phyloP scores from a whole-genome alignment of 2,113 vertebrate genomes.

The Crotalus tigris region DNA sequence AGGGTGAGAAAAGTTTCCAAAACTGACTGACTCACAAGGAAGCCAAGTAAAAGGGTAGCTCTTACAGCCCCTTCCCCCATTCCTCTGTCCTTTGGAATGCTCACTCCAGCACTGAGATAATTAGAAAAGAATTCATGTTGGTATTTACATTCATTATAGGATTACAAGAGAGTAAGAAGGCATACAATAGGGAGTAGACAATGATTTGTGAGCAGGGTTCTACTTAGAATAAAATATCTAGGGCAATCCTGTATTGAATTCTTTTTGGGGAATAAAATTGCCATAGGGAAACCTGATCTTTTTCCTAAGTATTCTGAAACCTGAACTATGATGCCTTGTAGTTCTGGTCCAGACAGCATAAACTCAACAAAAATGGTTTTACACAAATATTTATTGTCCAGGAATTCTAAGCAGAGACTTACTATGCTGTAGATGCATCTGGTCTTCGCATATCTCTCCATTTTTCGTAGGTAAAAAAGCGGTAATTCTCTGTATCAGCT shows the following conservation, averaged over 20 bases:
- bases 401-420: too few species aligned
- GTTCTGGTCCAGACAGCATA: too few species aligned
- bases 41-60: background rate
- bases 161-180: background rate
- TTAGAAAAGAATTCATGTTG: background rate
- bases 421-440: too few species aligned
- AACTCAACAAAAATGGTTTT: too few species aligned
- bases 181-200: background rate
- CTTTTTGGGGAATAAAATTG: background rate
- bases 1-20: background rate
- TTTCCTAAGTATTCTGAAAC: background rate
- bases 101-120: background rate
- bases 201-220: background rate
- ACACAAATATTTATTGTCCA: too few species aligned
- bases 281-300: background rate
- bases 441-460: too few species aligned
- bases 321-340: too few species aligned
- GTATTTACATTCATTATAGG: background rate
- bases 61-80: background rate
- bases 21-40: background rate
- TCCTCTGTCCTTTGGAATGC: background rate
- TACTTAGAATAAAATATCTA: background rate
- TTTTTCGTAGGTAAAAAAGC: too few species aligned
- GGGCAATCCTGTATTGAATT: background rate
- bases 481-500: too few species aligned